A percentile compares a stretch with the other conserved stretches of the same genome.
phyloP scores from a whole-genome alignment of 2,888 invertebrate species.

The Eledone cirrhosa region DNA sequence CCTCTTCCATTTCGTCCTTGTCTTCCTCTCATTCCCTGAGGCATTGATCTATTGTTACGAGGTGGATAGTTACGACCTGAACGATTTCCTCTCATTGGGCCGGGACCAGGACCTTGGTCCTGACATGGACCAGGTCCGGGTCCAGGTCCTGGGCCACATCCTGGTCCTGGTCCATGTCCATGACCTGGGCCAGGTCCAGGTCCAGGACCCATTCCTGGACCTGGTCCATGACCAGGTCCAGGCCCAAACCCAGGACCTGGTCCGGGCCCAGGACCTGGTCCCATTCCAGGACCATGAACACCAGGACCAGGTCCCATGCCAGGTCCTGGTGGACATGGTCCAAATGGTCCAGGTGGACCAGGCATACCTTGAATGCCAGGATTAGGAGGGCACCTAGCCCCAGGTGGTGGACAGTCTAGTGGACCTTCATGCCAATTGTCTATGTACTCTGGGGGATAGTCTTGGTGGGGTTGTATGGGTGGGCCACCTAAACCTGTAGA shows the following conservation, averaged over 20 bases:
- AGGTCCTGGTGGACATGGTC: conserved; percentile 28
- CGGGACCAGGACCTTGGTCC: conserved; percentile 29
- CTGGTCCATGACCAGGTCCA: conserved; percentile 34
- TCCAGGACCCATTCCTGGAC: conserved; percentile 30
- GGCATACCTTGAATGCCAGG: conserved; percentile 14
- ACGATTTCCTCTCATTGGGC: conserved; percentile 2
- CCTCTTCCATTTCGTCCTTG: no score
- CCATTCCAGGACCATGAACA: conserved; percentile 28
- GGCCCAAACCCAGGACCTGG: conserved; percentile 32
- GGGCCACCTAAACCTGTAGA: not conserved
- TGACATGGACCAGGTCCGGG: conserved; percentile 36
- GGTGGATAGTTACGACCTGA: not conserved
- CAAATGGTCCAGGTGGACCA: not conserved
- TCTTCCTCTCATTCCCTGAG: conserved; percentile 31
- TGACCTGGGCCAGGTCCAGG: conserved; percentile 31
- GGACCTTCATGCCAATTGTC: conserved; percentile 22
- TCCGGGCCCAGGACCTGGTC: conserved; percentile 34
- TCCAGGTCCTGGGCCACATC: conserved; percentile 18
- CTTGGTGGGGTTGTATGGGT: not conserved
- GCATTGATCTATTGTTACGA: conserved; percentile 6
- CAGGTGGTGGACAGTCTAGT: conserved; percentile 22
- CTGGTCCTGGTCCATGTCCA: conserved; percentile 38
- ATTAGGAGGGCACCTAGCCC: not conserved
- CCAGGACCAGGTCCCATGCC: conserved; percentile 27
- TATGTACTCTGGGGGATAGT: conserved; percentile 10